Conservation (phyloP, 2,113 vertebrate species). For the Lagopus leucura region DNA sequence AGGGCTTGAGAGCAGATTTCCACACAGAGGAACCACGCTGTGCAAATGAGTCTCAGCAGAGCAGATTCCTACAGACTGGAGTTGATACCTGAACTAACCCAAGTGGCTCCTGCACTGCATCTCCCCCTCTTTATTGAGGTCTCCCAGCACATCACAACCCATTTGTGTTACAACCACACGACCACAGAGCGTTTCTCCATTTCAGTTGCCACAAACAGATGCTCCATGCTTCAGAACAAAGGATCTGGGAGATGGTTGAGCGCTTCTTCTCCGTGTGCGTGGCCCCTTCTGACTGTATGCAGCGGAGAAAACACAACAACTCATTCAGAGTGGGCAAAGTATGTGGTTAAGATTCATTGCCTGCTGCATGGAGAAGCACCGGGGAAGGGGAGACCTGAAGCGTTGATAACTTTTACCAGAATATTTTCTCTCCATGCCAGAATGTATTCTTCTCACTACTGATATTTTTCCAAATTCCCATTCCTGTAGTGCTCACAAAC, state of each 20-base stretch:
- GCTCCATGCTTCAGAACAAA: neutral
- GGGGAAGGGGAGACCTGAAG: neutral
- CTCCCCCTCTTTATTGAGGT: neutral
- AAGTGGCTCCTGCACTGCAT: neutral
- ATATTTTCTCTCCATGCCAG: neutral
- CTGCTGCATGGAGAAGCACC: neutral
- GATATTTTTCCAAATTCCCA: neutral
- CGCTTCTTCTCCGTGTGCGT: neutral
- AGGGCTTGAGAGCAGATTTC: neutral
- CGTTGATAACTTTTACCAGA: neutral
- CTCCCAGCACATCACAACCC: neutral
- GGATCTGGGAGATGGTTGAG: neutral
- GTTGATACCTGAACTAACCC: neutral
- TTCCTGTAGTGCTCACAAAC: neutral
- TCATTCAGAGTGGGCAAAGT: neutral
- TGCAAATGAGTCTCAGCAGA: neutral
- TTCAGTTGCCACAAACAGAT: neutral
- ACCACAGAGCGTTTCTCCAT: neutral
- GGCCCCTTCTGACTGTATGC: neutral
- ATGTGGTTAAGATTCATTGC: neutral
- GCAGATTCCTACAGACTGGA: neutral
- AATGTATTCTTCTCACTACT: neutral
- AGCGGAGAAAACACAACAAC: neutral
- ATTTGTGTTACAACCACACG: neutral
- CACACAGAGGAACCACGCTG: neutral